A percentile compares a stretch with the other conserved stretches of the same genome.
phyloP scores from a whole-genome alignment of 2,113 vertebrate genomes.

The Scophthalmus maximus region DNA sequence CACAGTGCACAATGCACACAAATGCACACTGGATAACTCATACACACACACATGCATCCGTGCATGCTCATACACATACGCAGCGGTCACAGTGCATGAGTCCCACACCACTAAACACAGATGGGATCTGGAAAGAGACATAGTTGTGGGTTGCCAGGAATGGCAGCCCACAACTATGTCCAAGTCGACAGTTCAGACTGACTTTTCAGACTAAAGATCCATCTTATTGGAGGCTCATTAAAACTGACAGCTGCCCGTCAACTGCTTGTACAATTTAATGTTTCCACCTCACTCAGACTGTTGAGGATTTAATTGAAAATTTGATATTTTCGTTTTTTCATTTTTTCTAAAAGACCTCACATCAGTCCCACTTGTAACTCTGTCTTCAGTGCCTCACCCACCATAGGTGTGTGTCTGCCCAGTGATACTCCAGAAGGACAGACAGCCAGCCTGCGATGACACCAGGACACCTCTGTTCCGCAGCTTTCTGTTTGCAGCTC shows the following conservation, averaged over 20 bases:
- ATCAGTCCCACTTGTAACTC: neutral
- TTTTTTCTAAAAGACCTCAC: neutral
- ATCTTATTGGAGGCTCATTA: slow-evolving; percentile 17
- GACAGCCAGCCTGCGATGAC: slow-evolving; percentile 59
- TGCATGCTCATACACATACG: slow-evolving; percentile 44
- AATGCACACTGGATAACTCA: slow-evolving; percentile 14
- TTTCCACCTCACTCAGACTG: neutral
- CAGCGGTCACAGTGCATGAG: slow-evolving; percentile 52
- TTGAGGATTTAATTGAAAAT: neutral
- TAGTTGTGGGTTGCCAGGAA: slow-evolving; percentile 73
- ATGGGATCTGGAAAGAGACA: slow-evolving; percentile 74
- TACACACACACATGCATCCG: slow-evolving; percentile 23
- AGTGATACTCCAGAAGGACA: slow-evolving; percentile 62
- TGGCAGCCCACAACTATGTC: slow-evolving; percentile 45
- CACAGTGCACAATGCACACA: slow-evolving; percentile 8
- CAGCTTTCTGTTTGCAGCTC: slow-evolving; percentile 38
- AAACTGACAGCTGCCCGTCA: slow-evolving; percentile 34
- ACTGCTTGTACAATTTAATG: neutral
- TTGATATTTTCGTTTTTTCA: neutral
- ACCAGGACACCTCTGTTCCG: slow-evolving; percentile 44
- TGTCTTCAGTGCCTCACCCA: slow-evolving; percentile 34
- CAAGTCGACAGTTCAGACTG: slow-evolving; percentile 62
- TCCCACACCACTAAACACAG: slow-evolving; percentile 77
- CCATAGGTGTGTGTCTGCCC: slow-evolving; percentile 36
- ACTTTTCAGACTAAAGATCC: slow-evolving; percentile 62